Base-by-base conservation (phyloP, 2,888 invertebrate species). In the Smittia aterrima region DNA sequence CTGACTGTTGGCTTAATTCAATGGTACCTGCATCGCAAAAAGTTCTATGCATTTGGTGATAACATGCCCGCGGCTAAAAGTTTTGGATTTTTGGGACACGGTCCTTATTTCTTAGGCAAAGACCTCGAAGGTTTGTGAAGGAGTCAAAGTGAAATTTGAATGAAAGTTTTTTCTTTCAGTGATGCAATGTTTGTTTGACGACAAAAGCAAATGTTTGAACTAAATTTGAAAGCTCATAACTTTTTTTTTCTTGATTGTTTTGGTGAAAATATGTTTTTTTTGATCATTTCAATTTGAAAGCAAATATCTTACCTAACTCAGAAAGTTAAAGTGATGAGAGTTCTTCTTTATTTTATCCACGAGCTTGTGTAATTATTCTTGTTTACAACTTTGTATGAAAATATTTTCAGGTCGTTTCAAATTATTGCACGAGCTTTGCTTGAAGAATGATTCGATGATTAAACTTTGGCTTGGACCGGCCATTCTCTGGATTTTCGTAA, bases 321-420 rank as follows among this genome's bases (percentile, higher is more conserved):
- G n/a, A n/a, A n/a, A n/a, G n/a, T n/a, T n/a, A n/a, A n/a, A n/a
- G n/a, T n/a, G n/a, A n/a, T n/a, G n/a, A n/a, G n/a, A n/a, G n/a
- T n/a, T n/a, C n/a, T n/a, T n/a, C n/a, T n/a, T n/a, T n/a, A n/a
- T n/a, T n/a, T n/a, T n/a, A n/a, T n/a, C n/a, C n/a, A n/a, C n/a
- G n/a, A n/a, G n/a, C n/a, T n/a, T n/a, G n/a, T n/a, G n/a, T n/a
- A n/a, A n/a, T n/a, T n/a, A n/a, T n/a, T n/a, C n/a, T n/a, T n/a
- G n/a, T n/a, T n/a, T n/a, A n/a, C n/a, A n/a, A n/a, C n/a, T n/a
- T n/a, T n/a, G n/a, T n/a, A n/a, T n/a, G n/a, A n/a, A n/a, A 47
- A 16, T n/a, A 6, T 71, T 71, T 71, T 1, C 67, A 71, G 71
- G 54, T 53, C 72, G 72, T 18, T 72, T 72, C 58, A 62, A 72